Conservation (phyloP, 2,797 vertebrate genomes). For the Sebastes diploproa region DNA sequence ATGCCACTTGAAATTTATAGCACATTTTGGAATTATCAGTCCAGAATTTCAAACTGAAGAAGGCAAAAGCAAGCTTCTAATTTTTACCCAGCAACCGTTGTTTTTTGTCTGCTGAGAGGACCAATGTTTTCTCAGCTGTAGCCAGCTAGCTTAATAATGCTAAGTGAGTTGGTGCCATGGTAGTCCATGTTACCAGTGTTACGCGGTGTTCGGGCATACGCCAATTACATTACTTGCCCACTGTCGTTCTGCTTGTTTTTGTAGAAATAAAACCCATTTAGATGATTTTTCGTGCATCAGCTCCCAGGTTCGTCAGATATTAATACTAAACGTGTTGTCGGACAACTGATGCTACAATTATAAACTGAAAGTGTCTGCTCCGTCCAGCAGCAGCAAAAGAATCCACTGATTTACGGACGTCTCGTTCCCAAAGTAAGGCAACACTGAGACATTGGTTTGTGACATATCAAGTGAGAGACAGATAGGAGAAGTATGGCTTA, state of each 20-base stretch:
- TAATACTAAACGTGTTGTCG: no score
- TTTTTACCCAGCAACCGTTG: neutral
- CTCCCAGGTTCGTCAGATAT: accelerated
- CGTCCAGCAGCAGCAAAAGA: accelerated
- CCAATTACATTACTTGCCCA: no score
- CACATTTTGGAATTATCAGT: neutral
- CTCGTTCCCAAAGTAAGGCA: no score
- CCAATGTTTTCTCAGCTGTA: neutral
- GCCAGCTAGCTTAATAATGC: neutral
- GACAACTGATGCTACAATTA: no score
- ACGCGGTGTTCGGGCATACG: no score
- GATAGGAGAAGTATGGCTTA: neutral
- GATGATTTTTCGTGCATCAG: no score
- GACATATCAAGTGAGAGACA: neutral
- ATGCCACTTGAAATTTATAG: neutral
- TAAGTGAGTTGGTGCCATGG: no score
- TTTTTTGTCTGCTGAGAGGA: neutral
- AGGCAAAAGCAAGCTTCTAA: neutral
- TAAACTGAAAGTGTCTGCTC: no score
- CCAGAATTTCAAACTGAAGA: neutral
- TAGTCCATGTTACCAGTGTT: no score
- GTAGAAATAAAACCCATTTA: no score
- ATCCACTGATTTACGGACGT: no score
- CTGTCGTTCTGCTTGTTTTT: no score
- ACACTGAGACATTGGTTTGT: neutral